These are phyloP conservation scores for Venustoraphidia nigricollis DNA, from an alignment of 2,888 invertebrate genomes.

Conservation along the genomic window DNA sequence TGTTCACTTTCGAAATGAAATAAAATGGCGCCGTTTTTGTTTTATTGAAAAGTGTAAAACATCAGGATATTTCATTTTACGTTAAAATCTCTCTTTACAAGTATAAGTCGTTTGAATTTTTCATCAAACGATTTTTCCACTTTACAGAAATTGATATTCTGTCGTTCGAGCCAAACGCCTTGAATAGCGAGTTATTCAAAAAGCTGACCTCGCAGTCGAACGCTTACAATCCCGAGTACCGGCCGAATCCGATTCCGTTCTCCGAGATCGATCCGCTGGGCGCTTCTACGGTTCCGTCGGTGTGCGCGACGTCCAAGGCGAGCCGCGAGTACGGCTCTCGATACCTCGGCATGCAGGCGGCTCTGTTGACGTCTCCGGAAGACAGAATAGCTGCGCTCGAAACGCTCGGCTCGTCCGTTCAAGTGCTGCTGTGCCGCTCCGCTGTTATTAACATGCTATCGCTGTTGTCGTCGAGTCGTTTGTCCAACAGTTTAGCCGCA, in stretches of 20 bases:
- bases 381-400: slow-evolving; percentile 35
- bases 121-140: too few species aligned
- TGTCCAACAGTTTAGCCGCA: slow-evolving; percentile 20
- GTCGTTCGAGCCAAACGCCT: slow-evolving; percentile 6
- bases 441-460: slow-evolving; percentile 38
- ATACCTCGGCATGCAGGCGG: slow-evolving; percentile 35
- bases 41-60: too few species aligned
- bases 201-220: slow-evolving; percentile 22
- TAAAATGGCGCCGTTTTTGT: too few species aligned
- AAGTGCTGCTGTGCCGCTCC: slow-evolving; percentile 36
- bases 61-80: too few species aligned
- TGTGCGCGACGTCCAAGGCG: slow-evolving; percentile 19
- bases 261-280: slow-evolving; percentile 38
- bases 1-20: too few species aligned
- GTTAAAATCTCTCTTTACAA: too few species aligned
- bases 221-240: slow-evolving; percentile 25
- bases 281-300: slow-evolving; percentile 26
- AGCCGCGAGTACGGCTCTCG: slow-evolving; percentile 19
- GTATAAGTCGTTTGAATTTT: too few species aligned
- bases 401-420: slow-evolving; percentile 32
- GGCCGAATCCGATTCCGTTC: slow-evolving; percentile 31
- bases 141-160: slow-evolving; percentile 5
- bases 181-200: slow-evolving; percentile 11
- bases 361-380: slow-evolving; percentile 26
- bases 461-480: slow-evolving; percentile 22